Conservation (phyloP, 2,888 invertebrate genomes). For the Cabera pusaria region DNA sequence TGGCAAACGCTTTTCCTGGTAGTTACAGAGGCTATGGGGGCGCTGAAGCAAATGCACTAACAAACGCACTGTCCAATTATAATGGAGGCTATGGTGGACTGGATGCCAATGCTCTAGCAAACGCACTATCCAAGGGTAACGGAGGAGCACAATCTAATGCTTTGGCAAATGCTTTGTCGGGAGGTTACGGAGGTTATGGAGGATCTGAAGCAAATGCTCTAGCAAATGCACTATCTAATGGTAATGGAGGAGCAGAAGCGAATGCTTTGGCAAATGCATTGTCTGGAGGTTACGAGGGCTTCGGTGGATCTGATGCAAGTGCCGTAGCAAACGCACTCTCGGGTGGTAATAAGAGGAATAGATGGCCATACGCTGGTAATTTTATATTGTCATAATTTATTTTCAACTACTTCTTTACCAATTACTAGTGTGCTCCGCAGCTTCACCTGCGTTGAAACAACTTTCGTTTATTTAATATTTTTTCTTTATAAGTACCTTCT, state of each 20-base stretch:
- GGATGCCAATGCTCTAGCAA: conserved; percentile 3
- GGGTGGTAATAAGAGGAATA: too few species aligned
- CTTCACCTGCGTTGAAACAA: too few species aligned
- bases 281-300: conserved; percentile 2
- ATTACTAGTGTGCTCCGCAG: too few species aligned
- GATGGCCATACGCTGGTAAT: too few species aligned
- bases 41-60: too few species aligned
- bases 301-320: conserved; percentile 11
- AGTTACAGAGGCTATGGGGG: conserved; percentile 2
- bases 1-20: conserved; percentile 11
- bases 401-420: too few species aligned
- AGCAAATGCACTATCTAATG: conserved; percentile 26
- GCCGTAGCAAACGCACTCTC: conserved; percentile 12
- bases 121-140: conserved; percentile 14
- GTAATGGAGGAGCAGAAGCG: conserved; percentile 16
- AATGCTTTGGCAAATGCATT: conserved; percentile 5
- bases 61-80: too few species aligned
- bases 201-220: conserved; percentile 24
- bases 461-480: too few species aligned
- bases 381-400: too few species aligned
- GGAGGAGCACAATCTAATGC: conserved; percentile 19
- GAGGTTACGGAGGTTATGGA: conserved; percentile 8
- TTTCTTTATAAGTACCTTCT: too few species aligned
- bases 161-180: conserved; percentile 11
- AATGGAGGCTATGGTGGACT: conserved; percentile 4